Evolutionary conservation across 2,888 invertebrate species (phyloP), one percentile per base, ranked within the genome.

Genomic region (Hecatera dysodea): DNA sequence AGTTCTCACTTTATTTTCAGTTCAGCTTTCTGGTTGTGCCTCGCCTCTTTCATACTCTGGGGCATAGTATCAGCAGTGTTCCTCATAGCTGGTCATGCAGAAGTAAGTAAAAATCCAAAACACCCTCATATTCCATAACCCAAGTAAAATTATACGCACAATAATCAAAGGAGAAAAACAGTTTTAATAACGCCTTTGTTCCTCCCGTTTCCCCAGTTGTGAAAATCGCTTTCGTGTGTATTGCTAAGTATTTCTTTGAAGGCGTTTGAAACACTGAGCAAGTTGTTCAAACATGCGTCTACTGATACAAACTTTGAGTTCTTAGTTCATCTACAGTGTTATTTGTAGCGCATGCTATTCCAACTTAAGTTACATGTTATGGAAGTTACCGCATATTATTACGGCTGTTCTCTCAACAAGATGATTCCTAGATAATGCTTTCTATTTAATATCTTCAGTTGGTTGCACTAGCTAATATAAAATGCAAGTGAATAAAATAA

Each of bases 61-160:
- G 87, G 92, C 44, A 91, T 97, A 77, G 95, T 97, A 76, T 95
- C 97, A 64, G 92, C 94, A 17, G 91, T 96, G 17, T 96, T 97
- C 78, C 92, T 97, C 42, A 89, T 97, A 62, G 97, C 97, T 22
- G 97, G 97, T 24, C 97, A 97, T 87, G 97, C 97, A 22, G 97
- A 97, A 92, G 96, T 96, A 90, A 88, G 81, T 82, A 42, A 36
- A 24, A 33, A 48, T 59, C 55, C 15, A 53, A 72, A 67, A 53
- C 57, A 66, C 44, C 27, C 39, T 61, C 36, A 72, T 71, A 73
- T 70, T 29, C 44, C 17, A 24, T 39, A 9, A 50, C 44, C 46
- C 22, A 70, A 72, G 72, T 74, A 80, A 59, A 76, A 70, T 82
- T 79, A 78, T 77, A 81, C 80, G 56, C 66, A 64, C 68, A 56